Base-by-base conservation (phyloP, 1,140 invertebrate species). In the Babylonia areolata region DNA sequence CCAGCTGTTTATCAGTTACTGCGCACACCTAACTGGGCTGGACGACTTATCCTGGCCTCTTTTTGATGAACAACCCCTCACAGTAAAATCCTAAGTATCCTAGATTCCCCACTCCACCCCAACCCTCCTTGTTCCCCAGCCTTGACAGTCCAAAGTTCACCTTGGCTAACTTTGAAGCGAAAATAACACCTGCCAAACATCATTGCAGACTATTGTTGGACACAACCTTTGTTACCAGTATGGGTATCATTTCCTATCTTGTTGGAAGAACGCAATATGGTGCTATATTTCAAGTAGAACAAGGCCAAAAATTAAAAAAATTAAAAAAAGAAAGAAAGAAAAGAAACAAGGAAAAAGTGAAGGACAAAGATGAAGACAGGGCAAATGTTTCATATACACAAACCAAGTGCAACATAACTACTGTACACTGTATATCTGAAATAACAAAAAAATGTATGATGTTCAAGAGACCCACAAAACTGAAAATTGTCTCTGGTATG, bases 71-170 rank as follows among this genome's bases (percentile, higher is more conserved):
- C 75, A 35, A 39, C 35, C 35, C 40, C 35, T 78, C 15, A 78
- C 35, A 28, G 3, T 17, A 1, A 31, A 75, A 75, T 15, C n/a
- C 71, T 37, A 23, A 33, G 1, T 75, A n/a, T 23, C 71, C 15
- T 15, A 2, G 15, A 37, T 75, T 37, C n/a, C 71, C 1, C 15
- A 75, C 71, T 15, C n/a, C 20, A 11, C 6, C 46, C 46, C 46
- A 11, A 6, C 46, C n/a, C n/a, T n/a, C n/a, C n/a, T n/a, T n/a
- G n/a, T 23, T 23, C 58, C 28, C 58, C 58, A 64, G 58, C 58
- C 58, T 64, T 64, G 58, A 64, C 58, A 28, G 58, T 64, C 58
- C 58, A 64, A 64, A 64, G 58, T 64, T 64, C 58, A 64, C 58
- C 58, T 64, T 64, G 58, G 20, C 28, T 64, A 64, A 64, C 58